Percentiles rank a stretch among this genome's conserved stretches.
These are phyloP conservation scores for Delichon dasypus DNA, from an alignment of 2,797 vertebrate species.

Conservation along the genomic window DNA sequence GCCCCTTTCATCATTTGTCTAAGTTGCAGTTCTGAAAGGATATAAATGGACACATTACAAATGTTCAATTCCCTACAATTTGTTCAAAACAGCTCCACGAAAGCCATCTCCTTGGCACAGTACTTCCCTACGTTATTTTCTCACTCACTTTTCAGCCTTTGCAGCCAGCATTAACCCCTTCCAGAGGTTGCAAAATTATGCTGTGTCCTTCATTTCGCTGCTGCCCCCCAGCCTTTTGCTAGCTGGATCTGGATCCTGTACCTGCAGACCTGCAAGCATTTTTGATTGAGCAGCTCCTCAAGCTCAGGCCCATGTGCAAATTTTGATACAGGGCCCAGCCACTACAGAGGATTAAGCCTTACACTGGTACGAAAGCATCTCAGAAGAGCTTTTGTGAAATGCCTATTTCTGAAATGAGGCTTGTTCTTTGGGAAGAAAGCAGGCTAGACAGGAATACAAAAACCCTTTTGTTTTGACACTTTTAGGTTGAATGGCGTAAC, in stretches of 20 bases:
- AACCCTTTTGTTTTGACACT: not conserved
- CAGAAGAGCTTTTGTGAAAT: not conserved
- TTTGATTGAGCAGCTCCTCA: not conserved
- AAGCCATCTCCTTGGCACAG: not conserved
- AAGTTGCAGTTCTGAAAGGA: not conserved
- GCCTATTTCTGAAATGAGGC: not conserved
- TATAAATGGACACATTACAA: not conserved
- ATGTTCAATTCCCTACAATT: not conserved
- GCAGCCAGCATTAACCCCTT: not conserved
- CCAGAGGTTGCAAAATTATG: not conserved
- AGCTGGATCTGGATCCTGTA: not conserved
- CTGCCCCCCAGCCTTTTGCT: rapidly evolving
- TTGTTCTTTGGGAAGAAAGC: not conserved
- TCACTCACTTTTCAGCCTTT: not conserved
- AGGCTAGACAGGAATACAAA: not conserved
- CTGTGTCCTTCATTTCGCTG: not conserved
- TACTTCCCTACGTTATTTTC: not conserved
- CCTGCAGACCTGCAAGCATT: not conserved
- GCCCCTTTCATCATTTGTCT: not conserved
- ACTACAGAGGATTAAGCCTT: not conserved
- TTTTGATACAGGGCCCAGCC: not conserved
- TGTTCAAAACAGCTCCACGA: not conserved
- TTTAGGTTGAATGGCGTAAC: not conserved
- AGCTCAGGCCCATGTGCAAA: rapidly evolving
- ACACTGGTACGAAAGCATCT: not conserved